Base-by-base conservation (phyloP, 2,888 invertebrate genomes). In the Xiphydria camelus region DNA sequence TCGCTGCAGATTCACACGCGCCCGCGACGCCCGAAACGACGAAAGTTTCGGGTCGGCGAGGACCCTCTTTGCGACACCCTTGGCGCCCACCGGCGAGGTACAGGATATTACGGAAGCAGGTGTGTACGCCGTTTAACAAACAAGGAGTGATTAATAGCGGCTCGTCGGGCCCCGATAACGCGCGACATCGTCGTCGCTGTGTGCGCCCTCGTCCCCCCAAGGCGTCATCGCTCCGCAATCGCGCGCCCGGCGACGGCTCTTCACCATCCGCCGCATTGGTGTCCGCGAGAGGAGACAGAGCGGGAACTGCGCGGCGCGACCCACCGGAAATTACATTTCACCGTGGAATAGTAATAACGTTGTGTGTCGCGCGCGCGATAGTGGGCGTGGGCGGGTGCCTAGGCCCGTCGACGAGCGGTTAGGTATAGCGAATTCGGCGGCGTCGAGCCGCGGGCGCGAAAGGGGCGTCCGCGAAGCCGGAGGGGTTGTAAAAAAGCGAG, bases 251-350 rank as follows among this genome's bases (percentile, higher is more conserved):
- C 52, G n/a, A n/a, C 44, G 40, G 47, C 23, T 45, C 36, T 45
- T 49, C 18, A n/a, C 29, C 6, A 34, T 45, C 44, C 22, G 35
- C 18, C 36, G 41, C 39, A 38, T 29, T 47, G 45, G 43, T 50
- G 50, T 44, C 48, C 55, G 48, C 47, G 43, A 51, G 40, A 49
- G 39, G 45, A 49, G 53, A 39, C 48, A 38, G 52, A 53, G 55
- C 45, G 49, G 52, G 55, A 58, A 58, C 56, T 12, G 58, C 4
- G 1, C 37, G 52, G 37, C 52, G 52, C 49, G 49, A 53, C 50
- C 57, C 49, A 57, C 69, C 72, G 73, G 73, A 73, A 73, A 73
- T 73, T 73, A 72, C 70, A 70, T 73, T 70, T 68, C 71, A 56
- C 61, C 62, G 59, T 60, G 57, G 60, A 63, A 64, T 64, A 62